Conservation (phyloP, 2,888 invertebrate species). For the Polyommatus icarus region DNA sequence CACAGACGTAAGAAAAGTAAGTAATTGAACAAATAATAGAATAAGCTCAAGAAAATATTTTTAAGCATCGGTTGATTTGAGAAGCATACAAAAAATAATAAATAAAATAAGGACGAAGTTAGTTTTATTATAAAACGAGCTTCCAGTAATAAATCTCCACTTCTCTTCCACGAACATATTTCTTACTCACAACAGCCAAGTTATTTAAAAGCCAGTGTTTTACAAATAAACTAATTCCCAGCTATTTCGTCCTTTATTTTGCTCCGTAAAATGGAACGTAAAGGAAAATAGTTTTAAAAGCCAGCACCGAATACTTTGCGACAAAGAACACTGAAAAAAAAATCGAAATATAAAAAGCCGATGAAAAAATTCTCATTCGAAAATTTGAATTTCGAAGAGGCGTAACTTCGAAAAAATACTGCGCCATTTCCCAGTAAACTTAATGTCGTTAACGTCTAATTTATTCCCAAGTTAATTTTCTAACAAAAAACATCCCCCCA, state of each 20-base stretch:
- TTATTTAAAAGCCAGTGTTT: conserved; percentile 26
- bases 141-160: conserved; percentile 6
- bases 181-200: conserved; percentile 9
- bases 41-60: not conserved
- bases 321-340: conserved; percentile 21
- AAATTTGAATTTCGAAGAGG: conserved; percentile 20
- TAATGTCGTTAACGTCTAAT: conserved; percentile 25
- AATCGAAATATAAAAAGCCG: conserved; percentile 19
- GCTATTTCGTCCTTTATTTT: conserved; percentile 23
- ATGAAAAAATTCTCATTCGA: conserved; percentile 23
- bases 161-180: not conserved
- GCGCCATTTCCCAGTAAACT: conserved; percentile 11
- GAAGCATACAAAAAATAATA: not conserved
- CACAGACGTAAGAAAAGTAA: too few relatives aligned
- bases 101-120: not conserved
- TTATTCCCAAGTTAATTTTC: conserved; percentile 22
- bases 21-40: not conserved
- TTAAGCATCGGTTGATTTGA: not conserved
- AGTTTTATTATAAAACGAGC: not conserved
- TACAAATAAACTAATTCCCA: conserved; percentile 23
- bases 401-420: conserved; percentile 24
- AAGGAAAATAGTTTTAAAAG: conserved; percentile 28
- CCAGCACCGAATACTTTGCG: conserved; percentile 17
- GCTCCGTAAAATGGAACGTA: conserved; percentile 22
- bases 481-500: conserved; percentile 25